phyloP scores from a whole-genome alignment of 1,140 invertebrate species.

The Tetramorium parvispinum region DNA sequence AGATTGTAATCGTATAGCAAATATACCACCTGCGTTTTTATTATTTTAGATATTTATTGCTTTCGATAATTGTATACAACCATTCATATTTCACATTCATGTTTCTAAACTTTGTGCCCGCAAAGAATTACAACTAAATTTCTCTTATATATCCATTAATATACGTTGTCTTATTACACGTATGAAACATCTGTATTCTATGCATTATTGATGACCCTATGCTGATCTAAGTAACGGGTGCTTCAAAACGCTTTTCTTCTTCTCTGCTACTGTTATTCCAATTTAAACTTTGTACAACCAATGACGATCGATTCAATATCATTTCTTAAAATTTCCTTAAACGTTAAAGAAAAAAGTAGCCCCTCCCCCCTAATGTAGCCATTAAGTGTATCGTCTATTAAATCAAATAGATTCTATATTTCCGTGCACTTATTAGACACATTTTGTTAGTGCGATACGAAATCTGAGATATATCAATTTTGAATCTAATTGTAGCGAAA shows the following conservation, averaged over 20 bases:
- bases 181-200: conserved; percentile 15
- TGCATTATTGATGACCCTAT: background rate
- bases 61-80: conserved; percentile 24
- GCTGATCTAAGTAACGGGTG: conserved; percentile 4
- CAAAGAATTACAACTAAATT: conserved; percentile 36
- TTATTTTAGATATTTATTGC: background rate
- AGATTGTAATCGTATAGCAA: background rate
- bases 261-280: background rate
- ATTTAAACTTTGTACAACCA: conserved; percentile 6
- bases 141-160: conserved; percentile 39
- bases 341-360: conserved; percentile 33
- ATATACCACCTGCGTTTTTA: background rate
- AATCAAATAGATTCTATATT: conserved; percentile 50
- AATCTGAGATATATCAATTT: conserved; percentile 61
- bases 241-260: background rate
- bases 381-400: conserved; percentile 1
- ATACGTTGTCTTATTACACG: conserved; percentile 31
- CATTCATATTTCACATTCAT: background rate
- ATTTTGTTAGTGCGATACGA: conserved; percentile 42
- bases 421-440: conserved; percentile 28
- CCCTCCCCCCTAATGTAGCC: background rate
- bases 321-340: conserved; percentile 63
- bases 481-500: conserved; percentile 15
- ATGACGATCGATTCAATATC: conserved; percentile 28
- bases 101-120: conserved; percentile 19